A percentile compares a stretch with the other conserved stretches of the same genome.
Conservation (phyloP, 2,113 vertebrate species). For the Nipponia nippon region DNA sequence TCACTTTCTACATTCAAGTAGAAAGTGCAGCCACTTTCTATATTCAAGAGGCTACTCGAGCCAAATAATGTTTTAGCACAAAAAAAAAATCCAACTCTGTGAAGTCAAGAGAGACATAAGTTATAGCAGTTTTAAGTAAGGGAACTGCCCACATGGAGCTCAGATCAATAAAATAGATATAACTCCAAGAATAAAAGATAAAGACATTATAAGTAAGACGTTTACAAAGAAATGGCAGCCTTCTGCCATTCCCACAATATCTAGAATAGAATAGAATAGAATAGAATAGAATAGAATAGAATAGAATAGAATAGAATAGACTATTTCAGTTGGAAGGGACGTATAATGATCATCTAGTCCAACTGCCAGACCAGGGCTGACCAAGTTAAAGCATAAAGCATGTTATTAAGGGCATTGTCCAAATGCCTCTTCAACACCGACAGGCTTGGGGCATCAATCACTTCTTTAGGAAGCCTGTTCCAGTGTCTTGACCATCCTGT, state of each 20-base stretch:
- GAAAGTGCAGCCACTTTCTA: neutral
- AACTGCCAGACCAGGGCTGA: neutral
- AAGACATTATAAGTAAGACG: neutral
- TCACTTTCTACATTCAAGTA: neutral
- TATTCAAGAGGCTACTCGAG: neutral
- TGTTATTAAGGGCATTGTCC: neutral
- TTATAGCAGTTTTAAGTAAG: neutral
- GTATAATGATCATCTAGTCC: neutral
- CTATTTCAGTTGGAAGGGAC: neutral
- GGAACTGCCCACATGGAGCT: neutral
- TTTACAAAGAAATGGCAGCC: neutral
- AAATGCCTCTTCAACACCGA: neutral
- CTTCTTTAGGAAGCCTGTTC: neutral
- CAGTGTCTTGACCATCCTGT: neutral
- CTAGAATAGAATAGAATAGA: neutral
- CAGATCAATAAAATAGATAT: neutral
- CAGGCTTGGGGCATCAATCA: neutral
- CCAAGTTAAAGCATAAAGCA: neutral
- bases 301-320: too few relatives aligned
- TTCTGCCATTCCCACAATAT: neutral
- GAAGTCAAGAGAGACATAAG: neutral
- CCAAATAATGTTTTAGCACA: neutral
- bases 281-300: neutral
- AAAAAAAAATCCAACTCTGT: neutral
- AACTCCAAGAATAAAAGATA: neutral